Percentiles rank a stretch among this genome's conserved stretches.
Evolutionary conservation across 2,113 vertebrate species (phyloP).

Genomic region (Tapirus terrestris): DNA sequence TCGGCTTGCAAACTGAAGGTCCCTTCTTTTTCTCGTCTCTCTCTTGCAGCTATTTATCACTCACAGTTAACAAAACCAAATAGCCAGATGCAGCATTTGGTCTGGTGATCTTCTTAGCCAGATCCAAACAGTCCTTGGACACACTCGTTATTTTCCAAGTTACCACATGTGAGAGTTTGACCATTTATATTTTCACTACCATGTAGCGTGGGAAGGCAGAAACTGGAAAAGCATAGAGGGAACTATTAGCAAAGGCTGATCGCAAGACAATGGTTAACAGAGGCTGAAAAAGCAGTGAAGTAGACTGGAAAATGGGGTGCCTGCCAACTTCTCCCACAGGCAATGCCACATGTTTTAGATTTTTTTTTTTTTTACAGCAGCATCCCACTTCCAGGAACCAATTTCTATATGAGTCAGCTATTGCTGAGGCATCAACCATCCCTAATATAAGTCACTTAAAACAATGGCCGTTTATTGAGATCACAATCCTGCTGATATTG

Average conservation of each 20-base stretch:
- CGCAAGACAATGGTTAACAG: neutral
- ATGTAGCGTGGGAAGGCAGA: neutral
- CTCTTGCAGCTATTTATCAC: neutral
- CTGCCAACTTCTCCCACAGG: neutral
- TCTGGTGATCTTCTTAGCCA: neutral
- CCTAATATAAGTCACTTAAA: neutral
- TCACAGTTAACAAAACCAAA: neutral
- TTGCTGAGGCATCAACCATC: neutral
- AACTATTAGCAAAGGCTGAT: neutral
- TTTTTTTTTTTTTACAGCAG: neutral
- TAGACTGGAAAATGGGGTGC: neutral
- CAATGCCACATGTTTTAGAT: neutral
- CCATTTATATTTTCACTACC: neutral
- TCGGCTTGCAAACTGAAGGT: neutral
- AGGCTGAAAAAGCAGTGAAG: neutral
- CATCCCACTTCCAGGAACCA: neutral
- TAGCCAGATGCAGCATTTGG: neutral
- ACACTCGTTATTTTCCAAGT: neutral
- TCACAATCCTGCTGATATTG: neutral
- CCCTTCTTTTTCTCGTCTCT: neutral
- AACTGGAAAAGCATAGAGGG: neutral
- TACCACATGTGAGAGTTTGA: neutral
- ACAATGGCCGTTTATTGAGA: neutral
- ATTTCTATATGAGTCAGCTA: neutral
- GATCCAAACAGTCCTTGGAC: neutral